phyloP scores from a whole-genome alignment of 2,113 vertebrate genomes.

The Semicossyphus pulcher region DNA sequence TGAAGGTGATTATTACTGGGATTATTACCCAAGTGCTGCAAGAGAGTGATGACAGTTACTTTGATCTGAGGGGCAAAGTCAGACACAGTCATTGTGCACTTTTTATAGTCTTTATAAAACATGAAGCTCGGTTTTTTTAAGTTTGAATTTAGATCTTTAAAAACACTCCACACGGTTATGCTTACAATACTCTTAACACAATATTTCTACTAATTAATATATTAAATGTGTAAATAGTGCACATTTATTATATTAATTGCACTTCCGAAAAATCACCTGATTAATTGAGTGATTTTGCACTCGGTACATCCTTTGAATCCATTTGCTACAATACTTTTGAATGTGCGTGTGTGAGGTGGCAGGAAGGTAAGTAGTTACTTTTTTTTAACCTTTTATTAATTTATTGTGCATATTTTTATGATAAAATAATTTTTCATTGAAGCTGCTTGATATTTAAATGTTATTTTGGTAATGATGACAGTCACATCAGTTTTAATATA shows the following conservation, averaged over 20 bases:
- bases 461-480: not conserved
- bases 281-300: not conserved
- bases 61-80: not conserved
- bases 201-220: too few relatives aligned
- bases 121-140: not conserved
- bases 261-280: too few relatives aligned
- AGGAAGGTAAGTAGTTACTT: not conserved
- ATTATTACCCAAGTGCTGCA: not conserved
- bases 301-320: not conserved
- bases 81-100: not conserved
- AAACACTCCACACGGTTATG: too few relatives aligned
- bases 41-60: not conserved
- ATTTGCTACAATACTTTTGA: too few relatives aligned
- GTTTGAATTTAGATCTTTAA: not conserved
- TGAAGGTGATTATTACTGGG: not conserved
- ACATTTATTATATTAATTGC: not conserved
- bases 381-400: not conserved
- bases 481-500: too few relatives aligned
- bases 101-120: not conserved
- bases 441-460: not conserved
- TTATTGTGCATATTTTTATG: too few relatives aligned
- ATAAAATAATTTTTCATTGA: not conserved
- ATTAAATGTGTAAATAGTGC: not conserved
- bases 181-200: too few relatives aligned
- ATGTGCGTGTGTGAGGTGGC: not conserved